Evolutionary conservation across 2,888 invertebrate genomes (phyloP), one percentile per base, ranked within the genome.

Genomic region (Nematopogon swammerdamellus): DNA sequence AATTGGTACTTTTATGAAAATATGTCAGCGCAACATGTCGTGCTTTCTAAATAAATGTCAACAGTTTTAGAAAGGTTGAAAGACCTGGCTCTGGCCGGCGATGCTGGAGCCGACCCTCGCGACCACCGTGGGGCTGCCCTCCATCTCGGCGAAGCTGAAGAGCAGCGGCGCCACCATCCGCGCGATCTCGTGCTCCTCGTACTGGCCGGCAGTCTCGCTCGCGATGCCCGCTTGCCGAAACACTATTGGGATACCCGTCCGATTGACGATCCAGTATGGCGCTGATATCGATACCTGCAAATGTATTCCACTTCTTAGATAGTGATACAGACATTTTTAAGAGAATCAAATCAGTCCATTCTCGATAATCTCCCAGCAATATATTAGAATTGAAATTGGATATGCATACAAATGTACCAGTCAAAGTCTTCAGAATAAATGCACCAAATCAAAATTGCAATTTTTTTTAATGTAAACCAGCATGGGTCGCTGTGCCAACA

Each of bases 211-310:
- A 54, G 91, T 88, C 60, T 88, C 89, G 19, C 75, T 65, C 11
- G 84, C 82, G 14, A 87, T 85, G 1, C 92, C 92, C 67, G 94
- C 95, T 71, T 97, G 97, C 58, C 90, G 87, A 70, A 97, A 95
- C 49, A 99, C 89, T 53, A 99, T 76, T n/a, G 98, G 97, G 53
- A 99, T 77, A 0, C 97, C 97, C 5, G 96, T 92, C 70, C 92
- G 92, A 79, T 99, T 98, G 52, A 98, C 87, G 56, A 99, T 85
- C 97, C 97, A 98, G 75, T 90, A 96, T 2, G 93, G 91, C 2
- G 92, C 91, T 47, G 88, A 89, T 19, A 97, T 82, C 18, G 85
- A 85, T 58, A 94, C 82, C 85, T 87, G 64, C 20, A 56, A 57
- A 30, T n/a, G 30, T 18, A 48, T 18, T 11, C 45, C 8, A 18